Evolutionary conservation across 2,888 invertebrate genomes (phyloP), one percentile per base, ranked within the genome.

Genomic region (Macrosiphum euphorbiae): DNA sequence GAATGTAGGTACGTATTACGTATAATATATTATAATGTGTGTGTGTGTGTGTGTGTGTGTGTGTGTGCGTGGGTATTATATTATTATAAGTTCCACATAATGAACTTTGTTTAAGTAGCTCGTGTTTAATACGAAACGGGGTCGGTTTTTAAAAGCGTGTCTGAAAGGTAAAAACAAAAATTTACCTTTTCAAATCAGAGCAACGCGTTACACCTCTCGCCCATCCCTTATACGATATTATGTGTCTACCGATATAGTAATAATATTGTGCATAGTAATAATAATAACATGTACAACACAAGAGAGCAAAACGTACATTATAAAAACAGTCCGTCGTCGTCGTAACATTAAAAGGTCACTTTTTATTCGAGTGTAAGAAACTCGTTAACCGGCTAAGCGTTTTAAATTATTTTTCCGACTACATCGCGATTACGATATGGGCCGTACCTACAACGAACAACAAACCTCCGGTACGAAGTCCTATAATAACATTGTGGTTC

Each of bases 71-170:
- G n/a, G 24, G 41, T 8, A 78, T 35, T 91, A 90, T 50, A 78
- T 50, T 50, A 78, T 52, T 84, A 85, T 44, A 55, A 44, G 84
- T 84, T 90, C 26, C 78, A 41, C 41, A 44, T 55, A 91, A 91
- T 55, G 41, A 44, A 85, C 55, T 55, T 20, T 84, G 91, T 91
- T 55, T 28, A 91, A 91, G 52, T 35, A 44, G 41, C 55, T 55
- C 35, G 78, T 50, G 16, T 50, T n/a, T n/a, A n/a, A 44, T 55
- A 78, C 10, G 26, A 78, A 78, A 78, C 52, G 28, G 10, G 50
- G 41, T 91, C 8, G 24, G 52, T 55, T 50, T 52, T 84, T 41
- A 16, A 84, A 91, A 55, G 20, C 55, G 41, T 78, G 78, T 20
- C 8, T 41, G 52, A 84, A 41, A 55, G 84, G 84, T 90, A 78